Percentiles rank a stretch among this genome's conserved stretches.
These are phyloP conservation scores for Neoaliturus tenellus DNA, from an alignment of 2,888 invertebrate species.

Conservation along the genomic window DNA sequence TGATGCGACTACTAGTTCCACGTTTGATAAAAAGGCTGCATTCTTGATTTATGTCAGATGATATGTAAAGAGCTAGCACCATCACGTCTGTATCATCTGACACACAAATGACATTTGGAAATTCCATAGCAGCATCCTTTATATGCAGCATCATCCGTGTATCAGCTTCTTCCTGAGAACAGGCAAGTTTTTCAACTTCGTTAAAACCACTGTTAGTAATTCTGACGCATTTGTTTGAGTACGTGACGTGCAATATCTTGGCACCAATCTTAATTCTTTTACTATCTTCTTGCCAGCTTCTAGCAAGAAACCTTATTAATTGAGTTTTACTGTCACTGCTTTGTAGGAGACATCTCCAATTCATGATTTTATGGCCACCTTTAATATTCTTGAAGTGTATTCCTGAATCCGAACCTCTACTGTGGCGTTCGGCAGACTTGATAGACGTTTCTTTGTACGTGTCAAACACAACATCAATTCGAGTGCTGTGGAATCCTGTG, in stretches of 20 bases:
- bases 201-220: conserved; percentile 38
- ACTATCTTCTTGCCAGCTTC: conserved; percentile 18
- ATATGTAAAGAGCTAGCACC: not conserved
- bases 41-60: not conserved
- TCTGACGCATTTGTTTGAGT: conserved; percentile 1
- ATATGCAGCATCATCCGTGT: conserved; percentile 9
- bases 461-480: conserved; percentile 18
- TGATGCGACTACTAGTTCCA: conserved; percentile 8
- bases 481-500: not conserved
- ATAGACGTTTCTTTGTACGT: conserved; percentile 8
- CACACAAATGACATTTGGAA: conserved; percentile 13
- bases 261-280: conserved; percentile 25
- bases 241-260: conserved; percentile 25
- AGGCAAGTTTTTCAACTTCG: conserved; percentile 12
- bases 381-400: conserved; percentile 30
- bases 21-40: not conserved
- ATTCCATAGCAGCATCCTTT: conserved; percentile 32
- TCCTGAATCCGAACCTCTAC: conserved; percentile 38
- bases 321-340: conserved; percentile 32
- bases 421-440: not conserved
- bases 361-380: not conserved
- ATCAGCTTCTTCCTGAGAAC: conserved; percentile 13
- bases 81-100: conserved; percentile 29
- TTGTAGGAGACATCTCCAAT: conserved; percentile 28
- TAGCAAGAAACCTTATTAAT: conserved; percentile 32